These are phyloP conservation scores for Pristionchus exspectatus DNA, from an alignment of 2,888 invertebrate genomes.

Conservation along the genomic window DNA sequence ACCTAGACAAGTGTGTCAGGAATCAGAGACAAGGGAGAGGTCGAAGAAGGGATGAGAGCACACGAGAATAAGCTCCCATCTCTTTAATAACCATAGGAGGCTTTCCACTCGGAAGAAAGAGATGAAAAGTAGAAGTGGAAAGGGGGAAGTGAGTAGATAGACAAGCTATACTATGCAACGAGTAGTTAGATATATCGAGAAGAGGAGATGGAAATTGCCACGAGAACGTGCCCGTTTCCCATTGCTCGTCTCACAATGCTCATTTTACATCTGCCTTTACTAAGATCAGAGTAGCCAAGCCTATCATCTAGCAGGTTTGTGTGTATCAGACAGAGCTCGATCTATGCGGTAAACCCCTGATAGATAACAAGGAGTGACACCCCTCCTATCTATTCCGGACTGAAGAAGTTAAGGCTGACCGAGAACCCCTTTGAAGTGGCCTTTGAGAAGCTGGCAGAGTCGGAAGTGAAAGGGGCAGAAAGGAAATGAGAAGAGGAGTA, in stretches of 20 bases:
- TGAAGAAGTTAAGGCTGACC: neutral
- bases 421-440: neutral
- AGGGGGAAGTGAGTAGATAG: neutral
- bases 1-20: neutral
- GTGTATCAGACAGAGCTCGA: neutral
- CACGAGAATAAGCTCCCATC: slow-evolving; percentile 12
- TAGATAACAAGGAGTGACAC: neutral
- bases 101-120: neutral
- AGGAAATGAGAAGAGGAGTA: neutral
- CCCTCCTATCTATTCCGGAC: neutral
- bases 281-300: neutral
- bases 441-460: neutral
- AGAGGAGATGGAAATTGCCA: neutral
- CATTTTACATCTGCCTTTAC: neutral
- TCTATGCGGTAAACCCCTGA: neutral
- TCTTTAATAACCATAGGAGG: slow-evolving; percentile 11
- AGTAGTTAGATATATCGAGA: neutral
- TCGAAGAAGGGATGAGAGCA: neutral
- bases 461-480: neutral
- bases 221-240: neutral
- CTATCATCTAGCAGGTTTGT: neutral
- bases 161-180: neutral
- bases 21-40: neutral
- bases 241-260: neutral
- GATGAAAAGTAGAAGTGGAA: slow-evolving; percentile 12